phyloP scores from a whole-genome alignment of 2,797 vertebrate genomes.

The Rousettus madagascariensis region DNA sequence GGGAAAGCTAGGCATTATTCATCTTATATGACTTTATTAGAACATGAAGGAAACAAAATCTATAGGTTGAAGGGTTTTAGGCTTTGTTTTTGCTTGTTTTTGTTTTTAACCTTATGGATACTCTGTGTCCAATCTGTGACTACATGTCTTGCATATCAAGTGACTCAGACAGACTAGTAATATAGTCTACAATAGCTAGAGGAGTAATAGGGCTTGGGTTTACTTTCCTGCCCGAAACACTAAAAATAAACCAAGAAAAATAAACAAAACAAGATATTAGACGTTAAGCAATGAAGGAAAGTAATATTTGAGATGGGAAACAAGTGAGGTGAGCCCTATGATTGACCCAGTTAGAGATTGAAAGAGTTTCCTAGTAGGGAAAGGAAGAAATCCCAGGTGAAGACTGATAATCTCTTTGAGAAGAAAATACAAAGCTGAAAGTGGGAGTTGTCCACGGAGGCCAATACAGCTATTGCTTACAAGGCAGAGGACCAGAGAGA shows the following conservation, averaged over 20 bases:
- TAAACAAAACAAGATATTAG: neutral
- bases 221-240: neutral
- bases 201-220: neutral
- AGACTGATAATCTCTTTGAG: neutral
- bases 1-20: neutral
- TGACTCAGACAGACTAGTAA: neutral
- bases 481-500: neutral
- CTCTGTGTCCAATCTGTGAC: constrained; percentile 33
- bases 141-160: constrained; percentile 5
- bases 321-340: neutral
- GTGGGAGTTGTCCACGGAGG: neutral
- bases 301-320: neutral
- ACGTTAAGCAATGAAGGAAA: neutral
- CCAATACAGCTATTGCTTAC: neutral
- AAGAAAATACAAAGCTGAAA: neutral
- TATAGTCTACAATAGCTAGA: constrained; percentile 33
- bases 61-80: neutral
- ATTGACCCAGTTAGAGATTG: neutral
- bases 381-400: neutral
- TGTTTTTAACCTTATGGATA: constrained; percentile 36
- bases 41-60: constrained; percentile 58
- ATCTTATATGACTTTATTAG: constrained; percentile 29
- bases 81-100: neutral
- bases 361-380: neutral
- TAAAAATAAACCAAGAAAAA: neutral